Percentiles rank a stretch among this genome's conserved stretches.
Evolutionary conservation across 2,888 invertebrate species (phyloP).

Genomic region (Masnerella sp.): DNA sequence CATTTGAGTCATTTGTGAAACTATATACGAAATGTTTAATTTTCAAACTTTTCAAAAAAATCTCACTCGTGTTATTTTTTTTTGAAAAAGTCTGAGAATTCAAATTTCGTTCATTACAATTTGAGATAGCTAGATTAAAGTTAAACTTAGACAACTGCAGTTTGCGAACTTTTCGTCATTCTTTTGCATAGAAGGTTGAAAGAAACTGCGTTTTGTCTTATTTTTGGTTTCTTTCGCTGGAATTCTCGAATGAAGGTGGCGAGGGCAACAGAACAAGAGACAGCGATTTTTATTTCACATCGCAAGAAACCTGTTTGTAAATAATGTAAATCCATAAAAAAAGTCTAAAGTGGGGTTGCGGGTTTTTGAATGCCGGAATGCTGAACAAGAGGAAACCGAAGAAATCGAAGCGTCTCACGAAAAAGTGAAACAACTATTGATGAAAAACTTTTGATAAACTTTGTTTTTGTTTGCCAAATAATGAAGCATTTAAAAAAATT

Average conservation of each 20-base stretch:
- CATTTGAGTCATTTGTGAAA: too few relatives aligned
- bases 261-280: conserved; percentile 63
- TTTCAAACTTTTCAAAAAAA: too few relatives aligned
- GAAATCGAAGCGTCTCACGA: conserved; percentile 36
- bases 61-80: too few relatives aligned
- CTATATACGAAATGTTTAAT: too few relatives aligned
- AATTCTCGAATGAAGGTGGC: conserved; percentile 58
- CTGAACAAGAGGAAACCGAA: conserved; percentile 50
- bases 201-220: conserved; percentile 44
- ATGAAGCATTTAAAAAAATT: too few relatives aligned
- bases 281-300: conserved; percentile 70
- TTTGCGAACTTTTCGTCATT: conserved; percentile 57
- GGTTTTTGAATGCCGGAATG: conserved; percentile 67
- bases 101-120: too few relatives aligned
- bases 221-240: conserved; percentile 50
- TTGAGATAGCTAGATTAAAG: too few relatives aligned
- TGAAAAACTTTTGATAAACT: conserved; percentile 44
- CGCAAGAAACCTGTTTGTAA: conserved; percentile 73
- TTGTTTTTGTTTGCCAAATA: too few relatives aligned
- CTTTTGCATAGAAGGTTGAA: conserved; percentile 45
- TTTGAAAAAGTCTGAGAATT: too few relatives aligned
- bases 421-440: conserved; percentile 41
- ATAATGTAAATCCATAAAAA: conserved; percentile 72
- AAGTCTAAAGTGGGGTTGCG: conserved; percentile 59
- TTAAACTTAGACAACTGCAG: conserved; percentile 33